phyloP scores from a whole-genome alignment of 92 coral and sea anemone genomes.

The Parazoanthus darwini region DNA sequence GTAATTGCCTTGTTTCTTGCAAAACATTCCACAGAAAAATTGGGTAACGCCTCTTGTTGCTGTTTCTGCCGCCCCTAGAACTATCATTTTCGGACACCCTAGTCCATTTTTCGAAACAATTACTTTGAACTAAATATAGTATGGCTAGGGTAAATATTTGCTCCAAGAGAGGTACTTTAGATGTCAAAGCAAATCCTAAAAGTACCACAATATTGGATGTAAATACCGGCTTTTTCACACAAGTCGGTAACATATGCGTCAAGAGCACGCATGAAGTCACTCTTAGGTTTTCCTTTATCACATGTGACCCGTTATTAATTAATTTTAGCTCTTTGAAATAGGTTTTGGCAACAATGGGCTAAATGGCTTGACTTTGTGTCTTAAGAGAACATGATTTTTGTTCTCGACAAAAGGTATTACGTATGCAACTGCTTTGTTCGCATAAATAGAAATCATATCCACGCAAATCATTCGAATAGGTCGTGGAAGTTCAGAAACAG shows the following conservation, averaged over 20 bases:
- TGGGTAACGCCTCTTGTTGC: conserved; percentile 26
- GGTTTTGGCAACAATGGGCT: conserved; percentile 50
- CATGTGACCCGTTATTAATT: conserved; percentile 61
- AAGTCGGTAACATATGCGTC: background rate
- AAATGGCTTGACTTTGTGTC: conserved; percentile 51
- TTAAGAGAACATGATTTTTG: conserved; percentile 8
- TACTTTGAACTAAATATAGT: background rate
- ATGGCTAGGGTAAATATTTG: conserved; percentile 8
- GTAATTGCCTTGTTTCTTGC: conserved; percentile 72
- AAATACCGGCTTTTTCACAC: conserved; percentile 2
- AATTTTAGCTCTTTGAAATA: conserved; percentile 57
- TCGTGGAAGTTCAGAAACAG: background rate
- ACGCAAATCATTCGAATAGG: background rate
- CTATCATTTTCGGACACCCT: background rate
- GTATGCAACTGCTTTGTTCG: background rate
- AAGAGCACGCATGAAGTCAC: conserved; percentile 32
- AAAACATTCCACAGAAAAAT: conserved; percentile 63
- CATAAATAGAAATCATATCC: background rate
- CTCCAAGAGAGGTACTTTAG: background rate
- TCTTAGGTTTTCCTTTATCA: conserved; percentile 34
- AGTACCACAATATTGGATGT: background rate
- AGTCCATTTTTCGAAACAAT: background rate
- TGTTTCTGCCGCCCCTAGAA: conserved; percentile 20
- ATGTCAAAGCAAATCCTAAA: background rate
- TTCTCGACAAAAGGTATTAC: conserved; percentile 2